Base-by-base conservation (phyloP, 2,888 invertebrate species). In the Serrognathus titanus region DNA sequence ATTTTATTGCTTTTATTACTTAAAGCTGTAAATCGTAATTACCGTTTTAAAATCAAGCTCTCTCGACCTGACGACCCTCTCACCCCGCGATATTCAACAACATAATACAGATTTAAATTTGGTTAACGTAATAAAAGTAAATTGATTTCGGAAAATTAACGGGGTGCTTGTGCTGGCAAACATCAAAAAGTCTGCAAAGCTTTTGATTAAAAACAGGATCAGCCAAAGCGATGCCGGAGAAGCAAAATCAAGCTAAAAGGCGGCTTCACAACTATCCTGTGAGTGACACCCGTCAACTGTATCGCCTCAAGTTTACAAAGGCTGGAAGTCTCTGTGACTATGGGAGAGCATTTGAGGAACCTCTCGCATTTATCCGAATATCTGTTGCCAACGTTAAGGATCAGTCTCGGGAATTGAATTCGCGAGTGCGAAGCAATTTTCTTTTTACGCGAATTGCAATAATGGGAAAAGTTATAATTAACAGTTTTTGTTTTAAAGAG, bases 391-490 rank as follows among this genome's bases (percentile, higher is more conserved):
- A 31, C 24, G 24, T 31, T 31, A 31, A 31, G 24, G 24, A 31
- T 31, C 24, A 31, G 24, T 31, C 24, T 31, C 24, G 24, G 60
- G 68, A 69, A 72, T 71, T 71, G 70, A 69, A 71, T 69, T 68
- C 65, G 62, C 66, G 63, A 67, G 68, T 67, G 66, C 65, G 62
- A 66, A 67, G 70, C 68, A 69, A 71, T 71, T 69, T 70, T 69
- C 70, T 70, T 71, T 71, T 71, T 70, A 69, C 63, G 63, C 47
- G 35, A 35, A 67, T 66, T 68, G 64, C 69, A 66, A 68, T 69
- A 70, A 71, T 70, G 69, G 70, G 69, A 70, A 69, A 71, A 70
- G 71, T 71, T 70, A 71, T 71, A 71, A 71, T 71, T 71, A 71
- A 69, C 59, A 57, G 56, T 59, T 59, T 59, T 60, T 63, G 62